phyloP scores from a whole-genome alignment of 1,140 invertebrate species.

The Bicyclus anynana region DNA sequence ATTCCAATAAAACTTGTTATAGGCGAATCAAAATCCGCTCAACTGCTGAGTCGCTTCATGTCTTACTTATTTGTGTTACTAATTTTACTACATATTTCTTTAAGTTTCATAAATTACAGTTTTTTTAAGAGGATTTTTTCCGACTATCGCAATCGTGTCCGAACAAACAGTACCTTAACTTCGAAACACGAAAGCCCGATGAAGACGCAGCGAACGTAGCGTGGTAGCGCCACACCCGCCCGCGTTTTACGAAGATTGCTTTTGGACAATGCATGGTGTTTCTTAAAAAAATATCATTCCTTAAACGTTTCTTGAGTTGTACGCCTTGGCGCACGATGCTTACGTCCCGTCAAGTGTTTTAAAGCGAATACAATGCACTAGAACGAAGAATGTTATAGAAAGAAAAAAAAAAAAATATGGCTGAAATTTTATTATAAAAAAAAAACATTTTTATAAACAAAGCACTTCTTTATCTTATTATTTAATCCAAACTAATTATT shows the following conservation, averaged over 20 bases:
- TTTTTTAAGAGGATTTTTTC: background rate
- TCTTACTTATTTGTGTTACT: too few species aligned
- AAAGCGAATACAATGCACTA: background rate
- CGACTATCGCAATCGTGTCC: background rate
- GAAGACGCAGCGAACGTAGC: conserved; percentile 27
- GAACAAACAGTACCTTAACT: conserved; percentile 18
- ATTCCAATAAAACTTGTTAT: too few species aligned
- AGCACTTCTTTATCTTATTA: too few species aligned
- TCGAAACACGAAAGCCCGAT: conserved; percentile 37
- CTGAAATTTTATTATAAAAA: too few species aligned
- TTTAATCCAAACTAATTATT: too few species aligned
- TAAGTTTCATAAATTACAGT: too few species aligned
- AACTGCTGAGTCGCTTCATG: too few species aligned
- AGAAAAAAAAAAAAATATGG: too few species aligned
- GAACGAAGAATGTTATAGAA: background rate
- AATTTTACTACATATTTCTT: too few species aligned
- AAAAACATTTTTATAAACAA: too few species aligned
- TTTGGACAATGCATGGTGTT: conserved; percentile 25
- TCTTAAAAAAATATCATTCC: conserved; percentile 15
- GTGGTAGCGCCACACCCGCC: conserved; percentile 15
- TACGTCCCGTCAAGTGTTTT: conserved; percentile 2
- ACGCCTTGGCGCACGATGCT: conserved; percentile 7
- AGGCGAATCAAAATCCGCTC: too few species aligned
- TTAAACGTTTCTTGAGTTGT: conserved; percentile 16
- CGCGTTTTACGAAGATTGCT: conserved; percentile 33